phyloP scores from a whole-genome alignment of 2,113 vertebrate species.

The Daubentonia madagascariensis region DNA sequence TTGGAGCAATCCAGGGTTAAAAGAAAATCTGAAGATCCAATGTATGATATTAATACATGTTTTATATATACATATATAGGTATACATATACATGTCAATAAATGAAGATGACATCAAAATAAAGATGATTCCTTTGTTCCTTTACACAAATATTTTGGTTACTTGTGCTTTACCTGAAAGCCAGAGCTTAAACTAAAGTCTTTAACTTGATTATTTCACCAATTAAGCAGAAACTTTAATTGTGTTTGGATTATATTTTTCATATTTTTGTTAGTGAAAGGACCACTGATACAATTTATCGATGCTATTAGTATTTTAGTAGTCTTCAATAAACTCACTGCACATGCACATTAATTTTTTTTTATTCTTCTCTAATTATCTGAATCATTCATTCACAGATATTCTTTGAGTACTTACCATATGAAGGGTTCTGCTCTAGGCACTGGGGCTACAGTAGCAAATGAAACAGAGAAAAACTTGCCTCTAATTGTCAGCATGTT shows the following conservation, averaged over 20 bases:
- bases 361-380: neutral
- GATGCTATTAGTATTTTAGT: neutral
- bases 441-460: neutral
- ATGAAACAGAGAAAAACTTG: neutral
- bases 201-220: neutral
- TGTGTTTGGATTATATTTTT: neutral
- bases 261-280: neutral
- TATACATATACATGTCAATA: neutral
- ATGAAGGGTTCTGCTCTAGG: neutral
- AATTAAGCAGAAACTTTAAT: neutral
- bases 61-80: neutral
- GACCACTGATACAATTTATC: neutral
- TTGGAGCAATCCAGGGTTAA: neutral
- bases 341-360: neutral
- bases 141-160: neutral
- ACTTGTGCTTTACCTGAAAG: neutral
- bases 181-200: neutral
- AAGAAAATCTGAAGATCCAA: neutral
- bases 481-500: neutral
- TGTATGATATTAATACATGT: neutral
- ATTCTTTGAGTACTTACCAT: neutral
- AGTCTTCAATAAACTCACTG: neutral
- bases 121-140: neutral
- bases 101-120: neutral
- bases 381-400: neutral